phyloP scores from a whole-genome alignment of 1,140 invertebrate species.

The Dryas iulia region DNA sequence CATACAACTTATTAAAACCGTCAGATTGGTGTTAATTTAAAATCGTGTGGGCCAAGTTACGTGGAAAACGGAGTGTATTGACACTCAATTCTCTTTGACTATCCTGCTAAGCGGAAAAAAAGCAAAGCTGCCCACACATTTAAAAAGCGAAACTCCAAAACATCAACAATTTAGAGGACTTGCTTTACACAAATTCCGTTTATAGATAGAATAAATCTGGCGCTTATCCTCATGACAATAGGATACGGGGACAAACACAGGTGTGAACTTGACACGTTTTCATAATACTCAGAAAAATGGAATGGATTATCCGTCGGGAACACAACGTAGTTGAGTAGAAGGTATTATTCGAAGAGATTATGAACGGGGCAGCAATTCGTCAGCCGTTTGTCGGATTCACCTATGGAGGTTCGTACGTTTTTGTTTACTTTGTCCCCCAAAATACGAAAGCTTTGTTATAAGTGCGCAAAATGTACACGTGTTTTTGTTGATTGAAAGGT shows the following conservation, averaged over 20 bases:
- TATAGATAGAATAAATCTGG: background rate
- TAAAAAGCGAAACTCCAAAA: background rate
- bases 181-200: background rate
- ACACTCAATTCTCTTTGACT: too few relatives aligned
- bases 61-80: too few relatives aligned
- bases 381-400: slow-evolving; percentile 6
- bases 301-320: slow-evolving; percentile 36
- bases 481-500: slow-evolving; percentile 7
- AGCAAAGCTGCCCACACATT: background rate
- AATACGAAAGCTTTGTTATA: slow-evolving; percentile 1
- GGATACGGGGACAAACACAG: slow-evolving; percentile 29
- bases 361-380: slow-evolving; percentile 25
- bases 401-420: background rate
- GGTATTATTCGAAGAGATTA: slow-evolving; percentile 38
- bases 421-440: background rate
- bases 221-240: background rate
- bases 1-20: too few relatives aligned
- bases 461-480: background rate
- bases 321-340: slow-evolving; percentile 23
- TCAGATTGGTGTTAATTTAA: too few relatives aligned
- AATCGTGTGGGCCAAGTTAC: too few relatives aligned
- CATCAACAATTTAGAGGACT: background rate
- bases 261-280: slow-evolving; percentile 47
- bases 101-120: too few relatives aligned
- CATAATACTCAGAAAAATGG: slow-evolving; percentile 39